Base-by-base conservation (phyloP, 2,888 invertebrate genomes). In the Monopis laevigella region DNA sequence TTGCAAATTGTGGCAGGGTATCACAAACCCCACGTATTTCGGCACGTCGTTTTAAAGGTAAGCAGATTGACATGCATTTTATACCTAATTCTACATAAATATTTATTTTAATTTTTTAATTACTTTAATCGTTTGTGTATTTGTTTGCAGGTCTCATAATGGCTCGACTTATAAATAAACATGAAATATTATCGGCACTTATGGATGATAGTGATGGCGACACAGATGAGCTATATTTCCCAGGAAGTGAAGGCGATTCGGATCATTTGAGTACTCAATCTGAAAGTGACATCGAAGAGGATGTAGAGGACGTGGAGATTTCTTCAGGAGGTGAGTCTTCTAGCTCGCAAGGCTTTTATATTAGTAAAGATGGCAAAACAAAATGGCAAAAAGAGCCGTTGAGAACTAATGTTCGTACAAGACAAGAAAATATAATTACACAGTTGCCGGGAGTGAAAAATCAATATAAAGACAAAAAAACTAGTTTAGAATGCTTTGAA, bases 161-260 rank as follows among this genome's bases (percentile, higher is more conserved):
- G 41, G 28, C 24, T 5, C 24, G 8, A 7, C 24, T 7, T 24
- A 7, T 24, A 24, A 24, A 24, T 24, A 8, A 24, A 24, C 7
- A 27, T 2, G 36, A 17, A 3, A 36, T 36, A 3, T 27, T 39
- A 39, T 39, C 41, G 7, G 19, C 26, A 41, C 26, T 41, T 41
- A 35, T 24, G 26, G 21, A 41, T 11, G 42, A 42, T 28, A 42
- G 19, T 42, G 36, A 42, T 42, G 36, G 36, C 36, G 29, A 42
- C 36, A 42, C 18, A 28, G 35, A 41, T 41, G 36, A 35, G 35
- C 41, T 17, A 10, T 41, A 12, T 41, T 36, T 41, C 34, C 41
- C 41, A 34, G 41, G 41, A 36, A 41, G 41, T 41, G 41, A 41
- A 41, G 41, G 41, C 18, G 27, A 41, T 28, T 41, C 36, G 35